Conservation (phyloP, 2,797 vertebrate genomes). For the Periophthalmus magnuspinnatus region DNA sequence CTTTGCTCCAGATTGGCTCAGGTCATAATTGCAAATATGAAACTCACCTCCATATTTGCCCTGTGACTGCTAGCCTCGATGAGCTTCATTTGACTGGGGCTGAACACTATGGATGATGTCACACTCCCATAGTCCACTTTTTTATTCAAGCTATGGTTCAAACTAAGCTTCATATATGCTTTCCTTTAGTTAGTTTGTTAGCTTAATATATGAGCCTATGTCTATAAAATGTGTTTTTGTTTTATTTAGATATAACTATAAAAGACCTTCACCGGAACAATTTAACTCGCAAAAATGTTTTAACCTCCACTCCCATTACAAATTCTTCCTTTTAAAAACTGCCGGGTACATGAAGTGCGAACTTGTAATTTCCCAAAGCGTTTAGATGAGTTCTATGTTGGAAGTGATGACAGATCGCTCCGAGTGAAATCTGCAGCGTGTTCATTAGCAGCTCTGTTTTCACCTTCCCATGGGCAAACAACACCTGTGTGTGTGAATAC, state of each 20-base stretch:
- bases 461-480: slow-evolving; percentile 47
- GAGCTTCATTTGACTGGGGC: no score
- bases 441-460: slow-evolving; percentile 66
- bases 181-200: background rate
- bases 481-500: slow-evolving; percentile 60
- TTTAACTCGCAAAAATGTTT: background rate
- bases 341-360: slow-evolving; percentile 43
- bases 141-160: no score
- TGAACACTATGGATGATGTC: no score
- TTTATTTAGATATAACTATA: background rate
- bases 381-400: slow-evolving; percentile 65
- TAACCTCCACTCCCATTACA: background rate
- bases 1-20: no score
- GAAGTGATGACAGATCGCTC: slow-evolving; percentile 71
- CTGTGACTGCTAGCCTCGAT: no score
- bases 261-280: background rate
- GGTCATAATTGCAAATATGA: no score
- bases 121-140: no score
- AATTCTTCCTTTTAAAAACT: background rate
- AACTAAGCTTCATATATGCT: background rate
- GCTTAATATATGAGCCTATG: background rate
- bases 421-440: slow-evolving; percentile 42
- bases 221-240: background rate
- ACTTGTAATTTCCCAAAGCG: slow-evolving; percentile 60
- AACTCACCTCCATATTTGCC: no score